These are phyloP conservation scores for Diplolepis rosae DNA, from an alignment of 2,888 invertebrate genomes.

Conservation along the genomic window DNA sequence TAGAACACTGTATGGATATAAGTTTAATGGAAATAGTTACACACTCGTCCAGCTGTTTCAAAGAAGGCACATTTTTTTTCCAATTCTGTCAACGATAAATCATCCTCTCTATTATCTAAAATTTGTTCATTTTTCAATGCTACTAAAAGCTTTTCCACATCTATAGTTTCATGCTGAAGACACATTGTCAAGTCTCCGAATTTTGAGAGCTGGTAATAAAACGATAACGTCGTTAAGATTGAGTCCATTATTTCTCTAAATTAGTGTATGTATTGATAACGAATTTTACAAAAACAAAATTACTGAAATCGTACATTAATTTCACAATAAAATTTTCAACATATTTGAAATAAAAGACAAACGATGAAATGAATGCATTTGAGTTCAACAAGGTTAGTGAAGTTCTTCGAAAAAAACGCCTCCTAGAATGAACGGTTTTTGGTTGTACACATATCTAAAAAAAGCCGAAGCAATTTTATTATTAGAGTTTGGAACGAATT, in stretches of 20 bases:
- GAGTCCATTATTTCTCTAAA: conserved; percentile 29
- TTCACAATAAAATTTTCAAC: not conserved
- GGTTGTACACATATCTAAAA: no score
- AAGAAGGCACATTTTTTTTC: not conserved
- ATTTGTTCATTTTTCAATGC: not conserved
- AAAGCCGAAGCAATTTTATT: no score
- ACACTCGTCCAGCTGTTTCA: not conserved
- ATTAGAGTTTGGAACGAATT: no score
- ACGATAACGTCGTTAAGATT: not conserved
- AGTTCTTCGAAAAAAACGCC: no score
- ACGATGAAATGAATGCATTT: no score
- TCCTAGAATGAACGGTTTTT: no score
- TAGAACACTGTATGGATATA: no score
- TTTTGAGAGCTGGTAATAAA: conserved; percentile 13
- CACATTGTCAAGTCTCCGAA: conserved; percentile 19
- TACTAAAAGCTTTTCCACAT: no score
- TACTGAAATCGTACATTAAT: not conserved
- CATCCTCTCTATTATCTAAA: not conserved
- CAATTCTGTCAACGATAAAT: not conserved
- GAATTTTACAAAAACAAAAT: not conserved
- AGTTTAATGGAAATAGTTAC: no score
- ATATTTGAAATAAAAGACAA: not conserved
- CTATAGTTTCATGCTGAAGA: not conserved
- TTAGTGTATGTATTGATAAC: no score
- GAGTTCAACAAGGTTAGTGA: no score